Percentiles rank a stretch among this genome's conserved stretches.
Conservation (phyloP, 1,140 invertebrate genomes). For the Drosophila murphyi region DNA sequence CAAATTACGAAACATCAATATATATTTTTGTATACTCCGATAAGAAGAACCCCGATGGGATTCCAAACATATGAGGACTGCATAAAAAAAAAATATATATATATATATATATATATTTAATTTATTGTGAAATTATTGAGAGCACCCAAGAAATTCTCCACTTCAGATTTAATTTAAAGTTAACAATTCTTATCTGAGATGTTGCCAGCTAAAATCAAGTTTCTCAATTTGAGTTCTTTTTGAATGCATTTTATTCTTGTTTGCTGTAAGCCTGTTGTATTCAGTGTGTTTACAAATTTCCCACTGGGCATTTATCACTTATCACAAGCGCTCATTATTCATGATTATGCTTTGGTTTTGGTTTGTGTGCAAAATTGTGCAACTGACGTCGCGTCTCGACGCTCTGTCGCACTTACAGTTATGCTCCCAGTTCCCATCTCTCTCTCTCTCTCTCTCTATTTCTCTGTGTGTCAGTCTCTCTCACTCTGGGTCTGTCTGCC, state of each 20-base stretch:
- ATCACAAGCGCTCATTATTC: constrained; percentile 83
- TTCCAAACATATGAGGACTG: too few relatives aligned
- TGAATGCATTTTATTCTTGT: constrained; percentile 4
- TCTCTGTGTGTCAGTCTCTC: not conserved
- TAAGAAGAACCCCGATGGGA: too few relatives aligned
- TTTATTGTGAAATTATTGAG: too few relatives aligned
- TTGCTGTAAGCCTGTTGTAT: too few relatives aligned
- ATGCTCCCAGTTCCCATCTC: constrained; percentile 18
- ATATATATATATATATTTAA: too few relatives aligned
- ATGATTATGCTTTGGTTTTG: constrained; percentile 82
- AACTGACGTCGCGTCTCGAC: constrained; percentile 60
- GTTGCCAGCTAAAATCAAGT: too few relatives aligned
- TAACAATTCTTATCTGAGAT: too few relatives aligned
- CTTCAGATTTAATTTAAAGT: too few relatives aligned
- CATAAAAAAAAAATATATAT: too few relatives aligned
- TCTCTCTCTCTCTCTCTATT: not conserved
- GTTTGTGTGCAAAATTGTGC: constrained; percentile 82
- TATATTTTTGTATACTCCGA: too few relatives aligned
- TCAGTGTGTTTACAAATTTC: constrained; percentile 50
- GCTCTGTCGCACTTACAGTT: constrained; percentile 45
- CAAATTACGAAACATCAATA: too few relatives aligned
- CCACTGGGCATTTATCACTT: constrained; percentile 75
- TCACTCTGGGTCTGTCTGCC: constrained; percentile 11
- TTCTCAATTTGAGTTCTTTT: not conserved
- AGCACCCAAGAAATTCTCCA: too few relatives aligned